Evolutionary conservation across 2,113 vertebrate genomes (phyloP), one percentile per base, ranked within the genome.

Genomic region (Cariama cristata): DNA sequence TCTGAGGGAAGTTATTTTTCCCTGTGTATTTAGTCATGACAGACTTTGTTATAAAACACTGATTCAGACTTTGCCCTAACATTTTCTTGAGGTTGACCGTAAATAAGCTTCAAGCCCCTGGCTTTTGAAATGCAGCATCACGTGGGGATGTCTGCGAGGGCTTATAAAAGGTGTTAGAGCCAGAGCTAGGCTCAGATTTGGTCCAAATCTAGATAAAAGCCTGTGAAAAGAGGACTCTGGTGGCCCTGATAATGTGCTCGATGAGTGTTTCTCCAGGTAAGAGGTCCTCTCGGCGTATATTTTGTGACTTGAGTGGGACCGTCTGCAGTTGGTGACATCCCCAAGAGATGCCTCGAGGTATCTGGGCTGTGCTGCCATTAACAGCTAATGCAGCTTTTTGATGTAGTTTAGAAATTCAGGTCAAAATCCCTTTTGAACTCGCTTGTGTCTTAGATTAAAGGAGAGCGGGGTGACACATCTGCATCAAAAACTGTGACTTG

Each of bases 281-380:
- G 42, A 68, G 47, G 80, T 67, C 26, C 18, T 69, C 56, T 32
- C 1, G 0, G 60, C 53, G 28, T 1, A 1, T 0, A 0, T 50
- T 79, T 86, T 56, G 64, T 4, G 2, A 16, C 16, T 27, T 0
- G 7, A 20, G 40, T 1, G 23, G 49, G 33, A 30, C 76, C 2
- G 4, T 23, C 45, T 55, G 58, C 47, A 26, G 52, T 17, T 35
- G 42, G 30, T 59, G 91, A 30, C 20, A 1, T 75, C 45, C 77
- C 62, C 1, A 0, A 9, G 91, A 66, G 62, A 35, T 14, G 22
- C 45, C 6, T 5, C 4, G 0, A 17, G 66, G 62, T 74, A 30
- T n/a, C 38, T 24, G n/a, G 49, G 76, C 90, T 79, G 60, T 3
- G 71, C 86, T 88, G 75, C 44, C 67, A 1, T 44, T 12, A 59